Evolutionary conservation across 2,113 vertebrate species (phyloP), one percentile per base, ranked within the genome.

Genomic region (Menura novaehollandiae): DNA sequence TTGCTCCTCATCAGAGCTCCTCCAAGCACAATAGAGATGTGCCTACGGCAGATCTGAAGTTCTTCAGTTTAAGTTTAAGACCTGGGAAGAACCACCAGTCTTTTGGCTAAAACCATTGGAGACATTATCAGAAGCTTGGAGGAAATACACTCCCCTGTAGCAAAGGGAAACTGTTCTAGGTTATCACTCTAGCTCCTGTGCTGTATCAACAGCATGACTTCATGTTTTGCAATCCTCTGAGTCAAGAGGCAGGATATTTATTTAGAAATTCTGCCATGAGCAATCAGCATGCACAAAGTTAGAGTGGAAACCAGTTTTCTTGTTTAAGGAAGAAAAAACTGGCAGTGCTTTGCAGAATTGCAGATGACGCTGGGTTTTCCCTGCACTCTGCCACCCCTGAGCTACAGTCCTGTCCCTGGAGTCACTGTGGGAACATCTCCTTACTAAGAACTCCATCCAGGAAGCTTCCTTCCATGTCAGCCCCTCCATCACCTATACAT

Each of bases 221-320:
- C 88, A 93, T 66, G 80, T 69, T 87, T 68, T 89, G 91, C 47
- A 95, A 95, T 87, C 87, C 39, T 22, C 80, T 89, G 91, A 94
- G 64, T 94, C 92, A 92, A 93, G 76, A 49, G 64, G 73, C 62
- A 87, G 81, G 69, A 62, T 91, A 94, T 91, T 95, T 92, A 72
- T 51, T 93, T 69, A 93, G 84, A 85, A 93, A 91, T 72, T 92
- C 49, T 91, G 91, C 83, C 77, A 89, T 32, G 49, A 93, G 66
- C 0, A 1, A 92, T 79, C 79, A 89, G 83, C 56, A 69, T 79
- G 85, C 1, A 1, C 52, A 53, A 91, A 88, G 82, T 74, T 80
- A 79, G 72, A 84, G 47, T 51, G 52, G 86, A 81, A 96, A 94
- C 69, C 73, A 91, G 69, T 74, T 88, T 44, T 78, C 75, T 44